Evolutionary conservation across 1,140 invertebrate genomes (phyloP), one percentile per base, ranked within the genome.

Genomic region (Dreissena polymorpha): DNA sequence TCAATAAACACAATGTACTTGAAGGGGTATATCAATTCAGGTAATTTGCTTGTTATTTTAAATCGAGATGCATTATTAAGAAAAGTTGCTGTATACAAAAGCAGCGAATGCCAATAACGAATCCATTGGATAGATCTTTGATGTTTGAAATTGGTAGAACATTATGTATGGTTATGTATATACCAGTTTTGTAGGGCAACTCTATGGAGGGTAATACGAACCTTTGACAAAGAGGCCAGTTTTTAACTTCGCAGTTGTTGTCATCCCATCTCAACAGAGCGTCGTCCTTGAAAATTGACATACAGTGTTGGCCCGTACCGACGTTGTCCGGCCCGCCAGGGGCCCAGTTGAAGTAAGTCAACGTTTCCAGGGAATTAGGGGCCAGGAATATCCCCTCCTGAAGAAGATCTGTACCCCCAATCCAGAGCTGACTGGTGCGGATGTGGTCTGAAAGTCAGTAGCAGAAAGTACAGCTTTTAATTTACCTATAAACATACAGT

Each of bases 261-360:
- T 80, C 77, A 64, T 80, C 77, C 77, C 77, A 72, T 64, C 63
- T 23, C 8, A 80, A 25, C n/a, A n/a, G 39, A 50, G 16, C 68
- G 21, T 29, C 13, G 25, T 74, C 63, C 21, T 10, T 60, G 63
- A 73, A 82, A 3, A 82, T 74, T 8, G 57, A 55, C 1, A 82
- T 23, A 21, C 79, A 82, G n/a, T 82, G 79, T 67, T 82, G 79
- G 53, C 79, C 79, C 39, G 3, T 2, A 25, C 63, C 25, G 6
- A 82, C 16, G 55, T 82, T 82, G 63, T 82, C 79, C 8, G 79
- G 79, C 23, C 73, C 70, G 1, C 21, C 49, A 8, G 70, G 70
- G 0, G 69, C 69, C 79, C 79, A 82, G 69, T 82, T 74, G 51
- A 74, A 82, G 23, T 67, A 82, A 3, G 79, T 67, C 60, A 82